Percentiles rank a stretch among this genome's conserved stretches.
phyloP scores from a whole-genome alignment of 2,888 invertebrate species.

The Lottia scabra region DNA sequence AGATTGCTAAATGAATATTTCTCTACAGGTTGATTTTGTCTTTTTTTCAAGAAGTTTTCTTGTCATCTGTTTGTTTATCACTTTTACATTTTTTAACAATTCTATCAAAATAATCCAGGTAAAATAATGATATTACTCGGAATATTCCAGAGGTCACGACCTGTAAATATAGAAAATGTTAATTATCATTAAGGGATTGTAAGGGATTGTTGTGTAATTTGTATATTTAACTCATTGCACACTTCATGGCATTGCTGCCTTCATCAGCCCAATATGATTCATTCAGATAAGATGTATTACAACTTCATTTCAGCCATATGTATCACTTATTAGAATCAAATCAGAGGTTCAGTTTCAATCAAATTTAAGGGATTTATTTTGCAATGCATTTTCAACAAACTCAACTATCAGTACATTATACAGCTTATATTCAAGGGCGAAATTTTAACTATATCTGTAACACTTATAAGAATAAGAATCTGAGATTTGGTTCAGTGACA shows the following conservation, averaged over 20 bases:
- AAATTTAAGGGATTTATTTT: too few relatives aligned
- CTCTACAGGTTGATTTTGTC: too few relatives aligned
- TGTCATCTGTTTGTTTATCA: conserved; percentile 37
- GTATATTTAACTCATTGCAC: too few relatives aligned
- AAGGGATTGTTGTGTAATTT: too few relatives aligned
- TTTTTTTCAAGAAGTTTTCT: conserved; percentile 29
- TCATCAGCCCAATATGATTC: too few relatives aligned
- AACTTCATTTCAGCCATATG: conserved; percentile 8
- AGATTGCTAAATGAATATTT: neutral
- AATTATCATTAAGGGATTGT: too few relatives aligned
- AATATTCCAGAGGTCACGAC: conserved; percentile 79
- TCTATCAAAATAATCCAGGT: conserved; percentile 77
- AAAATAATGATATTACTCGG: conserved; percentile 77
- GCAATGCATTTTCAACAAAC: too few relatives aligned
- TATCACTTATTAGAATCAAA: neutral
- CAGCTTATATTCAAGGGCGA: too few relatives aligned
- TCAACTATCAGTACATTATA: too few relatives aligned
- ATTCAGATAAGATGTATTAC: neutral
- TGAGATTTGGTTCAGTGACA: too few relatives aligned
- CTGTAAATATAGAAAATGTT: conserved; percentile 72
- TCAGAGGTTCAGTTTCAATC: neutral
- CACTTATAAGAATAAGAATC: neutral
- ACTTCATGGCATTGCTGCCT: too few relatives aligned
- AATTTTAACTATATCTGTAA: too few relatives aligned
- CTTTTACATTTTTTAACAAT: conserved; percentile 75